A percentile compares a stretch with the other conserved stretches of the same genome.
phyloP scores from a whole-genome alignment of 2,888 invertebrate species.

The Dioctria linearis region DNA sequence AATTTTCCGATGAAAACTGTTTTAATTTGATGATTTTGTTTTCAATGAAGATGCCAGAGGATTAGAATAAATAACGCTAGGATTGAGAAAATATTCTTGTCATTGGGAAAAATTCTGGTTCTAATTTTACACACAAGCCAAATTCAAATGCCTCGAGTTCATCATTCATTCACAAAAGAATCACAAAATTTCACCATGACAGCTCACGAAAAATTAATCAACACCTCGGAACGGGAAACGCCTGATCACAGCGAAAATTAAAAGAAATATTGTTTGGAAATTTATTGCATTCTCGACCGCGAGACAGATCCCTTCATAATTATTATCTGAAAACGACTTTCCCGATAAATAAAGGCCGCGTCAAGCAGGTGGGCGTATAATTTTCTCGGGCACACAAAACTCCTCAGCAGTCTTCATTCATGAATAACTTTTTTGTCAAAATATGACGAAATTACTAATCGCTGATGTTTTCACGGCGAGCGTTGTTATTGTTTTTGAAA shows the following conservation, averaged over 20 bases:
- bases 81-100: neutral
- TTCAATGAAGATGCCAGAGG: no score
- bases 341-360: conserved; percentile 23
- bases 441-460: conserved; percentile 11
- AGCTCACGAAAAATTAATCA: conserved; percentile 28
- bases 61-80: no score
- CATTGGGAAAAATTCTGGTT: neutral
- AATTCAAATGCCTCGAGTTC: neutral
- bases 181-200: neutral
- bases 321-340: conserved; percentile 20
- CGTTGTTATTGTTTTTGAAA: neutral
- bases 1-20: no score
- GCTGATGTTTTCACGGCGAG: no score
- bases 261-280: conserved; percentile 28
- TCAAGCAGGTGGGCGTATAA: neutral
- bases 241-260: conserved; percentile 13
- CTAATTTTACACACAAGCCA: neutral
- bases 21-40: no score
- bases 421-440: conserved; percentile 17
- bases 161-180: neutral
- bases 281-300: conserved; percentile 10
- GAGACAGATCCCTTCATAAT: conserved; percentile 35
- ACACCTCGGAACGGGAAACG: conserved; percentile 30
- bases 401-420: neutral
- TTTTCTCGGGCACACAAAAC: conserved; percentile 2